Evolutionary conservation across 2,888 invertebrate genomes (phyloP).

Genomic region (Punctoribates punctum): DNA sequence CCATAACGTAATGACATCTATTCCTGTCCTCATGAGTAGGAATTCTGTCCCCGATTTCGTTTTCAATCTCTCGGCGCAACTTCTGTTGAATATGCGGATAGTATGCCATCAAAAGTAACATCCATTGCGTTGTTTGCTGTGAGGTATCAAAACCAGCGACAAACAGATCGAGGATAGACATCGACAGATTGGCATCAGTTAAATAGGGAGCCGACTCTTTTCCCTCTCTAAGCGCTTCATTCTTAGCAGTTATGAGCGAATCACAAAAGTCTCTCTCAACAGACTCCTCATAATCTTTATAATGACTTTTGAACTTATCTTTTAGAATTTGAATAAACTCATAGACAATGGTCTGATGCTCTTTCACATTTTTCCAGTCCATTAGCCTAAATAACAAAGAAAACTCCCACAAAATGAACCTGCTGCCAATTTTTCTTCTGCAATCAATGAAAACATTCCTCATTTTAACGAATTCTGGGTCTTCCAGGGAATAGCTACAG

Average conservation of each 20-base stretch:
- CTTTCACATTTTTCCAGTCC: neutral
- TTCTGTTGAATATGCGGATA: conserved; percentile 4
- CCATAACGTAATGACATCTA: conserved; percentile 4
- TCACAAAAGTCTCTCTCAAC: conserved; percentile 14
- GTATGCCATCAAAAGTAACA: neutral
- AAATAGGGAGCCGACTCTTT: neutral
- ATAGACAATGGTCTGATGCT: too few species aligned
- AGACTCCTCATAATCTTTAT: neutral
- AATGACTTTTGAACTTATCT: neutral
- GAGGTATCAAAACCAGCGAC: conserved; percentile 35
- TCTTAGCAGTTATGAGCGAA: neutral
- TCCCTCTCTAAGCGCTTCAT: neutral
- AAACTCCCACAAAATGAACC: too few species aligned
- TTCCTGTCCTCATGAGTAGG: conserved; percentile 2
- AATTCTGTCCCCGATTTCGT: neutral
- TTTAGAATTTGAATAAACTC: neutral
- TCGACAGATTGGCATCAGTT: neutral
- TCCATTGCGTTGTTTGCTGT: conserved; percentile 18
- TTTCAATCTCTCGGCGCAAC: conserved; percentile 15
- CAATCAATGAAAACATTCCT: too few species aligned
- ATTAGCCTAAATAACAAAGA: too few species aligned
- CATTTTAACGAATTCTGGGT: neutral
- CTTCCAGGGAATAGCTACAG: neutral
- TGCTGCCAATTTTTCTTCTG: too few species aligned
- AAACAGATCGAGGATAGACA: conserved; percentile 25